These are phyloP conservation scores for Aphelinus certus DNA, from an alignment of 1,140 invertebrate genomes.

Conservation along the genomic window DNA sequence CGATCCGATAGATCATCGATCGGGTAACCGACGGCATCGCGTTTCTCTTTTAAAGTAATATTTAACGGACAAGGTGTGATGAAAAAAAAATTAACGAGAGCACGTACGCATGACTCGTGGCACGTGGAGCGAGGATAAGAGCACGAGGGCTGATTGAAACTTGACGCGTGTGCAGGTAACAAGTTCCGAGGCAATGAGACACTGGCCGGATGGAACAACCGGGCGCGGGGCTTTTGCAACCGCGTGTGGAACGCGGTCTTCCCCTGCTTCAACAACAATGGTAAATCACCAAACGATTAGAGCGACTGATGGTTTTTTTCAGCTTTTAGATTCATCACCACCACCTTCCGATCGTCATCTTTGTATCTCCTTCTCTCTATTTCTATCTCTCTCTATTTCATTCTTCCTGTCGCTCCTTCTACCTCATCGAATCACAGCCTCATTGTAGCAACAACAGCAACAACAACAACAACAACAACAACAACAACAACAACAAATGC, in stretches of 20 bases:
- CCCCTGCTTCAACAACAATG: conserved; percentile 64
- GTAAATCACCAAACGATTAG: conserved; percentile 54
- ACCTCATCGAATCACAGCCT: neutral
- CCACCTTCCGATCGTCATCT: neutral
- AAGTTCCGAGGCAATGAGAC: conserved; percentile 59
- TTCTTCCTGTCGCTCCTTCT: no score
- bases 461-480: no score
- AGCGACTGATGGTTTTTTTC: no score
- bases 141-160: neutral
- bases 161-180: conserved; percentile 27
- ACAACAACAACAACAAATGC: no score
- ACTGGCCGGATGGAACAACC: conserved; percentile 62
- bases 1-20: no score
- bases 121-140: neutral
- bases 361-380: conserved; percentile 35
- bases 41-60: no score
- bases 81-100: neutral
- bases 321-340: conserved; percentile 6
- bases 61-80: no score
- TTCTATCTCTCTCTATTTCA: conserved; percentile 7
- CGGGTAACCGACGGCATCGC: no score
- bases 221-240: conserved; percentile 65
- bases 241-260: conserved; percentile 63
- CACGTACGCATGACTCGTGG: neutral
- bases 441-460: neutral